Evolutionary conservation across 2,888 invertebrate species (phyloP).

Genomic region (Neoscelio sp.): DNA sequence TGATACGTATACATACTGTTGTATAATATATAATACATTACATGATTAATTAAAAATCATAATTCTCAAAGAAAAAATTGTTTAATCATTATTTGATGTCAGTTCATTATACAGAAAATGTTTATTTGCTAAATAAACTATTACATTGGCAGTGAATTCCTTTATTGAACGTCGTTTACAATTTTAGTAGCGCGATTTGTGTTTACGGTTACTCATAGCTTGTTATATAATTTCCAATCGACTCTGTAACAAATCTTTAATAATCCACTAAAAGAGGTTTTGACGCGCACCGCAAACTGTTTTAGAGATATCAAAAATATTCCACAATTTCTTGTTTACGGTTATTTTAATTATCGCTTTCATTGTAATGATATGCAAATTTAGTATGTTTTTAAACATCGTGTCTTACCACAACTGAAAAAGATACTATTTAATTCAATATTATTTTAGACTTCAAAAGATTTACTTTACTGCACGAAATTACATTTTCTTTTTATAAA

Average conservation of each 20-base stretch:
- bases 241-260: constrained; percentile 14
- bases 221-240: constrained; percentile 12
- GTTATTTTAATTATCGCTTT: no score
- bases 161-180: constrained; percentile 14
- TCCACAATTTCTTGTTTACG: no score
- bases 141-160: not conserved
- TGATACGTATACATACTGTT: no score
- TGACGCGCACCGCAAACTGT: no score
- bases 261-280: constrained; percentile 14
- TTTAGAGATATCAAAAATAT: constrained; percentile 3
- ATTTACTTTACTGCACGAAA: constrained; percentile 2
- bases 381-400: no score
- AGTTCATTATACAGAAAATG: no score
- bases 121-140: constrained; percentile 18
- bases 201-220: constrained; percentile 18
- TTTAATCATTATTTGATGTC: no score
- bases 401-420: not conserved
- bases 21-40: no score
- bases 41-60: no score
- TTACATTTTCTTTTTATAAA: no score
- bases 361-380: constrained; percentile 4
- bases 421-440: constrained; percentile 3
- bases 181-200: constrained; percentile 16
- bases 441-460: constrained; percentile 7
- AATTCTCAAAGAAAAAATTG: no score